Base-by-base conservation (phyloP, 2,797 vertebrate species). In the Pampus argenteus region DNA sequence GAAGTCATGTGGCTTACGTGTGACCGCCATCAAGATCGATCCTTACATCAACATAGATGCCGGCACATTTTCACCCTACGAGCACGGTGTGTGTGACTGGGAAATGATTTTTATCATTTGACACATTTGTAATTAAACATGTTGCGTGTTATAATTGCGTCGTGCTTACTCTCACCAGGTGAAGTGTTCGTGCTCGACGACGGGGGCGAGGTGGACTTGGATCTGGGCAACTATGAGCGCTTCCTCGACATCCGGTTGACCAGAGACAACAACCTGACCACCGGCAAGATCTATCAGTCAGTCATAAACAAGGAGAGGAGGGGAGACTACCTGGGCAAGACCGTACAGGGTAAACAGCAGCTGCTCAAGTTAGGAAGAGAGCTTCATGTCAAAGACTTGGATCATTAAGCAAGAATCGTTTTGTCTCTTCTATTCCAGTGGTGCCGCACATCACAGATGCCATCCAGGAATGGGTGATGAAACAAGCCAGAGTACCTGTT, bases 1-100 rank as follows among this genome's bases (percentile, higher is more conserved):
- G 55, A 99, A 99, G 82, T 98, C 97, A 20, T 98, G 97, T n/a
- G 97, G 97, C 51, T 94, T 99, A 66, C 96, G 93, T 2, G 98
- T 99, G 74, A 99, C 98, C 3, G 96, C 98, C 71, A 98, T 99
- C 83, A 99, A 99, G 92, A 98, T 99, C 23, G 98, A 99, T 67
- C 98, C 98, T 0, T 99, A 99, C 72, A 99, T 99, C 87, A 99
- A 99, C 83, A 99, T 99, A 7, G 98, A 99, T 18, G 98, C 98
- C 0, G 98, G 98, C 9, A 99, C 98, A 7, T 99, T 99, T 86
- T 99, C 98, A 0, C 98, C 98, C 0, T 99, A 99, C 38, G 98
- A 99, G 63, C 98, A 99, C 0, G 98, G 98, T 98, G 95, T 74
- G 71, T 95, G 95, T 94, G 94, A n/a, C n/a, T n/a, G n/a, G n/a